A percentile compares a stretch with the other conserved stretches of the same genome.
Conservation (phyloP, 2,797 vertebrate species). For the Poecilia picta region DNA sequence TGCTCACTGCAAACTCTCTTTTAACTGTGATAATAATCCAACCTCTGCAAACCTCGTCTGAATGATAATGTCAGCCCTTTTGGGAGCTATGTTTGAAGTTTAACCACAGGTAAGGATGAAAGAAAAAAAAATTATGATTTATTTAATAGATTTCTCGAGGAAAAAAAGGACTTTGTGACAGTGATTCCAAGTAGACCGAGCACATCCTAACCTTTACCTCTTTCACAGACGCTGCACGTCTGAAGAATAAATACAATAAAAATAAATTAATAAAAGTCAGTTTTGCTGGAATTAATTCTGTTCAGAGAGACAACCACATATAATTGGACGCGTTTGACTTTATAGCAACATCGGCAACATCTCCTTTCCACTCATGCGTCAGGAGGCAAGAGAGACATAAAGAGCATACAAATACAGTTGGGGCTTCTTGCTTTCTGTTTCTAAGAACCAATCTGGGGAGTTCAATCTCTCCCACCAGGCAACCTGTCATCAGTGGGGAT, state of each 20-base stretch:
- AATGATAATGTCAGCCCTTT: background rate
- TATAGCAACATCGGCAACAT: background rate
- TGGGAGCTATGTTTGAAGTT: background rate
- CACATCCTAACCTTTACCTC: background rate
- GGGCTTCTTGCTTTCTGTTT: conserved; percentile 2
- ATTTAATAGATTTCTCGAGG: background rate
- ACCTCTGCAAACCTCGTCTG: background rate
- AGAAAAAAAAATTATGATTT: background rate
- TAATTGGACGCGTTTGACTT: background rate
- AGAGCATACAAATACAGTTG: background rate
- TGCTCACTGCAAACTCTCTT: background rate
- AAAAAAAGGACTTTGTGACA: conserved; percentile 1
- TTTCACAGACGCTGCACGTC: background rate
- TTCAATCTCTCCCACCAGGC: conserved; percentile 5
- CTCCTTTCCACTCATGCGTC: background rate
- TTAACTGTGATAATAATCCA: background rate
- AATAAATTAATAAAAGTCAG: background rate
- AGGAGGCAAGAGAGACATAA: background rate
- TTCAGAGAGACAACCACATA: background rate
- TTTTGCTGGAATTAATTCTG: background rate
- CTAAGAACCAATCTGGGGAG: background rate
- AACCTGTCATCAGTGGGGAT: conserved; percentile 24
- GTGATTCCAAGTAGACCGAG: background rate
- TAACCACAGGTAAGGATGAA: conserved; percentile 1
- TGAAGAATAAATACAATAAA: background rate